phyloP scores from a whole-genome alignment of 2,888 invertebrate genomes.

The Drosophila seclusa region DNA sequence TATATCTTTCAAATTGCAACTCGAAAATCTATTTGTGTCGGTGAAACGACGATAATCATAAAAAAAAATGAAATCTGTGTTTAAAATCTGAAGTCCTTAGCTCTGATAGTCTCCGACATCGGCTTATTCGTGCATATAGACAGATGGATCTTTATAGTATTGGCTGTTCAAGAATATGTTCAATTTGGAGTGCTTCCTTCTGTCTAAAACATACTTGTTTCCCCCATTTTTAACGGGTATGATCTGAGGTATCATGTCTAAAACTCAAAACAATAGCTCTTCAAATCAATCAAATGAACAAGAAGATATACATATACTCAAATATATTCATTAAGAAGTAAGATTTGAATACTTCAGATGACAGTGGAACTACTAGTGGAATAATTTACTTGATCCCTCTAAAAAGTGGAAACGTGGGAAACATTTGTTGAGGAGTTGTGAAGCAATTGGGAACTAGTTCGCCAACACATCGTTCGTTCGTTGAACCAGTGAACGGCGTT shows the following conservation, averaged over 20 bases:
- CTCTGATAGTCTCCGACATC: neutral
- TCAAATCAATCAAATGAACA: neutral
- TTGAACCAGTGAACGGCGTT: neutral
- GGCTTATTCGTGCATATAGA: neutral
- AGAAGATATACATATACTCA: neutral
- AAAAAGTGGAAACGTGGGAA: neutral
- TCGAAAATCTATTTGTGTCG: no score
- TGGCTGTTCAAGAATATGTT: neutral
- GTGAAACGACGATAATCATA: neutral
- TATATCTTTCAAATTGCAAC: neutral
- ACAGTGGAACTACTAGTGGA: neutral
- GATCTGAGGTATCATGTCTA: neutral
- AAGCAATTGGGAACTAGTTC: neutral
- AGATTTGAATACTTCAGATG: neutral
- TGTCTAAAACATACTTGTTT: neutral
- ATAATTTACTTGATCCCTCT: neutral
- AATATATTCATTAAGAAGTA: neutral
- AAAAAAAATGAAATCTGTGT: neutral
- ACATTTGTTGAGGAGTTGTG: neutral
- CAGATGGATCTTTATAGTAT: neutral
- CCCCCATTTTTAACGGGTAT: neutral
- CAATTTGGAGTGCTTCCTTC: neutral
- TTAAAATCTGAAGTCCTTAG: neutral
- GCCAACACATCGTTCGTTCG: neutral
- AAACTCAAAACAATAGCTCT: neutral